These are phyloP conservation scores for Rhadina sibilatrix DNA, from an alignment of 2,113 vertebrate genomes.

Conservation along the genomic window DNA sequence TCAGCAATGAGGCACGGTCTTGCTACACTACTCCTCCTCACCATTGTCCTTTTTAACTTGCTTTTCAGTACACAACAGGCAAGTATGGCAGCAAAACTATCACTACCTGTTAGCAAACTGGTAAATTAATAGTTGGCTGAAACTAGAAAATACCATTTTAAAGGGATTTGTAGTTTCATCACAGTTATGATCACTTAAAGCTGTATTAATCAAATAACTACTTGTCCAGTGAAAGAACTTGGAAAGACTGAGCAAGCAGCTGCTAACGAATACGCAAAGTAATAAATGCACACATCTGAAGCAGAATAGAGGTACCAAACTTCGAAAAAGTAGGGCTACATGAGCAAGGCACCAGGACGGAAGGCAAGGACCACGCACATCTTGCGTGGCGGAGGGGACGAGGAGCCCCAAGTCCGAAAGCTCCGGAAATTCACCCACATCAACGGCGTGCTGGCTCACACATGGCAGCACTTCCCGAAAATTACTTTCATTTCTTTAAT, in stretches of 20 bases:
- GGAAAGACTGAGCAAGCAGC: not conserved
- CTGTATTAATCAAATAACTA: not conserved
- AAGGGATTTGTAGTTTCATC: not conserved
- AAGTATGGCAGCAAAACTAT: not conserved
- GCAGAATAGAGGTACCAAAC: not conserved
- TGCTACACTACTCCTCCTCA: not conserved
- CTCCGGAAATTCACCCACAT: too few relatives aligned
- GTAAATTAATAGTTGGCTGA: not conserved
- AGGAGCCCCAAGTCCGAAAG: not conserved
- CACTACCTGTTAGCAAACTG: not conserved
- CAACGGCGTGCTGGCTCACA: rapidly evolving
- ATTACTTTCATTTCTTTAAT: not conserved
- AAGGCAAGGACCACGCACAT: not conserved
- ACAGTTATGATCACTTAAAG: not conserved
- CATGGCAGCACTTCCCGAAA: rapidly evolving
- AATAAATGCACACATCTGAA: not conserved
- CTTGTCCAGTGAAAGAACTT: not conserved
- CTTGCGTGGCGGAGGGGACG: rapidly evolving
- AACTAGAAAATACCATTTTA: not conserved
- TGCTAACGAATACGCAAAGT: not conserved
- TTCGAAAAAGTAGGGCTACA: rapidly evolving
- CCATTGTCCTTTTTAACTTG: not conserved
- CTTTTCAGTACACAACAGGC: not conserved
- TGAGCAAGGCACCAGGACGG: not conserved
- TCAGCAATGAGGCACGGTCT: not conserved